Percentiles rank a stretch among this genome's conserved stretches.
Conservation (phyloP, 2,888 invertebrate species). For the Cyaniris semiargus region DNA sequence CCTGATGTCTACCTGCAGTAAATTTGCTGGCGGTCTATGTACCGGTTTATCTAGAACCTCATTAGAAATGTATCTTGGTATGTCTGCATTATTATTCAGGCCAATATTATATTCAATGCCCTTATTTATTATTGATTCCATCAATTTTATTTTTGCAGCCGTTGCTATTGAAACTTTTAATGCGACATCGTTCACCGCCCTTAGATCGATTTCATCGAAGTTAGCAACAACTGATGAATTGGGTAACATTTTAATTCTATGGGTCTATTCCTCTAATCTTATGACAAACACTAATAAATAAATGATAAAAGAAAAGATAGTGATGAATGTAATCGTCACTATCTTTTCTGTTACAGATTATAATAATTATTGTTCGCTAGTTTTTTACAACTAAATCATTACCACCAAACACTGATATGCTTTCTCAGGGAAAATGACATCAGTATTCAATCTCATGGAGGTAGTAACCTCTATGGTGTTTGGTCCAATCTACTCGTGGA, state of each 20-base stretch:
- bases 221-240: constrained; percentile 85
- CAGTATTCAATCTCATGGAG: constrained; percentile 86
- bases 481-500: constrained; percentile 85
- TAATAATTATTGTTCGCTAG: too few relatives aligned
- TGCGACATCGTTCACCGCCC: constrained; percentile 87
- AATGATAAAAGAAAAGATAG: too few relatives aligned
- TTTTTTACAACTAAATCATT: too few relatives aligned
- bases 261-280: too few relatives aligned
- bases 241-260: constrained; percentile 66
- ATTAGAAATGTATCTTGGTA: constrained; percentile 67
- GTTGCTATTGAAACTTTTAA: constrained; percentile 85
- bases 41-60: constrained; percentile 60
- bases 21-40: constrained; percentile 57
- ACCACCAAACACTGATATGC: background rate
- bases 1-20: constrained; percentile 63
- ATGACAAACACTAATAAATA: too few relatives aligned
- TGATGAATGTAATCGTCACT: too few relatives aligned
- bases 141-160: constrained; percentile 71
- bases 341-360: too few relatives aligned
- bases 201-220: constrained; percentile 87
- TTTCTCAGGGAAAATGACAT: constrained; percentile 84
- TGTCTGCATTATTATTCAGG: constrained; percentile 14
- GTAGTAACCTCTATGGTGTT: constrained; percentile 85
- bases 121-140: constrained; percentile 6
- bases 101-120: background rate